Base-by-base conservation (phyloP, 2,113 vertebrate genomes). In the Haliaeetus leucogaster region DNA sequence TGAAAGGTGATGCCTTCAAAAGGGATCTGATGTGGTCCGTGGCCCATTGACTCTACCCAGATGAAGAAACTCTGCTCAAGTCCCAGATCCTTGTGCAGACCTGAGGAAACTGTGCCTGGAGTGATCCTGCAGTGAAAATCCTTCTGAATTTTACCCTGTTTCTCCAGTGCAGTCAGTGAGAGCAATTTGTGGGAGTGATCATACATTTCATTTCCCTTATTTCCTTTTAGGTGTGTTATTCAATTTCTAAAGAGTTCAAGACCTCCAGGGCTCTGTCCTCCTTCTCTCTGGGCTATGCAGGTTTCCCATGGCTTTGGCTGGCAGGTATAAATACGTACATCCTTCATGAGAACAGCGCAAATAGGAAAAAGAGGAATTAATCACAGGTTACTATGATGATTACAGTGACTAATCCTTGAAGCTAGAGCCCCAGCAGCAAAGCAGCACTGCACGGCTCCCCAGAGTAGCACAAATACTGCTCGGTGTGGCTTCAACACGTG, bases 111-210 rank as follows among this genome's bases (percentile, higher is more conserved):
- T 4, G 8, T 22, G 32, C 38, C 47, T 27, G 84, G 48, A 13
- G 78, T 2, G 16, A 22, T 17, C 29, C 62, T 2, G 0, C 43
- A 13, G 53, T 9, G 78, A 26, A 68, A 68, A 48, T 34, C 30
- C 79, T 6, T 2, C 2, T 13, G 48, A 4, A 16, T 40, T 52
- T 72, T 29, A 34, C 34, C 25, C 20, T 1, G 1, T 45, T 40
- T 80, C 63, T 66, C 63, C n/a, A 10, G 72, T 3, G 52, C 25
- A 10, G 91, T 72, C 43, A 25, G 26, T 5, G 45, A 18, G 53
- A 56, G 45, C 0, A 0, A 5, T 62, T 61, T 1, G 0, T 19
- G 50, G 55, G 16, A 5, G 14, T 30, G 12, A 58, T 11, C 4
- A 1, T 0, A 6, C 4, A 0, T 58, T 72, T 83, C 8, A 16